Evolutionary conservation across 1,140 invertebrate species (phyloP).

Genomic region (Zophobas atratus): DNA sequence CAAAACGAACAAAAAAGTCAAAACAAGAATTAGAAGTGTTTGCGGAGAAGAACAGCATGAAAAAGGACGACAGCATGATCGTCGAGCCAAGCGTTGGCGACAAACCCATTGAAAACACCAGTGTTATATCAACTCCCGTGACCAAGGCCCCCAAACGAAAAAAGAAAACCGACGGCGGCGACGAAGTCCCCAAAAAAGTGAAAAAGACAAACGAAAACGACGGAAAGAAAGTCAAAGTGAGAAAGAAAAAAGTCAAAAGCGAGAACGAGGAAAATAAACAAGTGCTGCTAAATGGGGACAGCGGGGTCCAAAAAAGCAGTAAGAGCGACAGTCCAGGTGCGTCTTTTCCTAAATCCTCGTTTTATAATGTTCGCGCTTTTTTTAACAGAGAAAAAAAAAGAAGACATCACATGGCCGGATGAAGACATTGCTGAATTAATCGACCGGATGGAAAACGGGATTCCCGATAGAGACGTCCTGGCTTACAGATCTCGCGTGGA

Average conservation of each 20-base stretch:
- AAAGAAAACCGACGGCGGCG: conserved; percentile 11
- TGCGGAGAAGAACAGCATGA: neutral
- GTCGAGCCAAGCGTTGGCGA: no score
- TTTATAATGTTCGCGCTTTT: conserved; percentile 1
- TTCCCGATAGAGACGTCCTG: conserved; percentile 62
- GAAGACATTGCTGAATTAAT: conserved; percentile 62
- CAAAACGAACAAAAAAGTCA: conserved; percentile 15
- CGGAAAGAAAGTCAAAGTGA: neutral
- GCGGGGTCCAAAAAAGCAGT: neutral
- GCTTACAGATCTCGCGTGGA: conserved; percentile 58
- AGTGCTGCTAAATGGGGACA: neutral
- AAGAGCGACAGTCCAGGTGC: conserved; percentile 15
- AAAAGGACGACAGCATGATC: neutral
- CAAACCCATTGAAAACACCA: conserved; percentile 7
- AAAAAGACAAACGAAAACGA: conserved; percentile 10
- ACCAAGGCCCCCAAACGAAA: conserved; percentile 15
- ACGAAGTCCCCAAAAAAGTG: conserved; percentile 28
- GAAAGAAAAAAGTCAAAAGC: conserved; percentile 21
- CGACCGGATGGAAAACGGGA: conserved; percentile 59
- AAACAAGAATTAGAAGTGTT: conserved; percentile 23
- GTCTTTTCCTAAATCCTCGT: neutral
- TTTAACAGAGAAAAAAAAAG: conserved; percentile 35
- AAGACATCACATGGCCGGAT: conserved; percentile 57
- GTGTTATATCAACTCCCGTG: neutral
- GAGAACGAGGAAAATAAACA: conserved; percentile 30